phyloP scores from a whole-genome alignment of 2,113 vertebrate species.

The Myiozetetes cayanensis region DNA sequence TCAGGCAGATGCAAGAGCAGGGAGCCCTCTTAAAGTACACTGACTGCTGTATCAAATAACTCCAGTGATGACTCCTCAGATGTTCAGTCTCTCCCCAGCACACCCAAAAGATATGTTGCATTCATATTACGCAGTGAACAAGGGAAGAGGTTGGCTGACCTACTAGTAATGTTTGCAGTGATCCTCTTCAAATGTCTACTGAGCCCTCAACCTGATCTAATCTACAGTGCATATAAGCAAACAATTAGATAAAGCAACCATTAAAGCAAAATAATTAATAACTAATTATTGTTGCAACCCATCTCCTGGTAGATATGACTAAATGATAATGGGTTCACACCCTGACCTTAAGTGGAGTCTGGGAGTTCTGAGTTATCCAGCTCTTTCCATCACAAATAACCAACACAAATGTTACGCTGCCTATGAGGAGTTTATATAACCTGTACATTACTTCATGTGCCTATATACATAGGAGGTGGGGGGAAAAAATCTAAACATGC shows the following conservation, averaged over 20 bases:
- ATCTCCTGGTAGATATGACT: background rate
- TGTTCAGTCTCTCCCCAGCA: background rate
- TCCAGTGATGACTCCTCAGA: background rate
- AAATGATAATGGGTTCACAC: background rate
- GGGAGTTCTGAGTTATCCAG: background rate
- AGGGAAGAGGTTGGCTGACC: background rate
- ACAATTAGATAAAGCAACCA: background rate
- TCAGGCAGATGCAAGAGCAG: background rate
- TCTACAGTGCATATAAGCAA: background rate
- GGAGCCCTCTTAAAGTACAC: background rate
- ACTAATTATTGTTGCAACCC: background rate
- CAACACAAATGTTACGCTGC: background rate
- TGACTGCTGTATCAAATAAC: background rate
- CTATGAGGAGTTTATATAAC: background rate
- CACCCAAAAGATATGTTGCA: fast-evolving
- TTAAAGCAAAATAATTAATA: background rate
- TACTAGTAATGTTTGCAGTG: background rate
- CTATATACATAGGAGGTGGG: too few relatives aligned
- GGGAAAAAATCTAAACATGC: background rate
- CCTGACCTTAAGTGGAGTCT: background rate
- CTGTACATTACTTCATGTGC: background rate
- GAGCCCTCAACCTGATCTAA: background rate
- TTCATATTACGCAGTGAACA: background rate
- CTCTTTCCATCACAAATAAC: background rate
- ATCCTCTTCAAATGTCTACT: background rate